Evolutionary conservation across 2,888 invertebrate genomes (phyloP).

Genomic region (Blera fallax): DNA sequence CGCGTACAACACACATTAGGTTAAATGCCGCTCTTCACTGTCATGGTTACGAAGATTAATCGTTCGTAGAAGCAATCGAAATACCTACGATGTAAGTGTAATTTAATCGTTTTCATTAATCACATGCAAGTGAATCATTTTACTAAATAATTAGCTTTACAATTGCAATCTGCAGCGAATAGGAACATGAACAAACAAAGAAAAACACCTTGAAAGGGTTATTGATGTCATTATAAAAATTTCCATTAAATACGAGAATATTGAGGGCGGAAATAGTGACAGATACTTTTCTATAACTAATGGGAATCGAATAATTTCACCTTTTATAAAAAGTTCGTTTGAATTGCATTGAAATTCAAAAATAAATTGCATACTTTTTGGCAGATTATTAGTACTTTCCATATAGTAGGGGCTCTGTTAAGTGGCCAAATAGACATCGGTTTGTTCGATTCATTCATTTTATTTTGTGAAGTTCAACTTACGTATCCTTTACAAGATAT

Average conservation of each 20-base stretch:
- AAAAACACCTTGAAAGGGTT: conserved; percentile 25
- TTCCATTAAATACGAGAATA: conserved; percentile 48
- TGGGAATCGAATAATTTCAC: neutral
- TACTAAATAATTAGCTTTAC: conserved; percentile 1
- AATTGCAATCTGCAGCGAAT: neutral
- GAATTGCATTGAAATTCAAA: neutral
- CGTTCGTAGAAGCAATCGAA: neutral
- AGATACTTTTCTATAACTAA: neutral
- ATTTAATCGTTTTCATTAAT: conserved; percentile 34
- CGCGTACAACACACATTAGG: neutral
- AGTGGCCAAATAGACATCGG: neutral
- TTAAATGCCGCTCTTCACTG: neutral
- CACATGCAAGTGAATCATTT: conserved; percentile 57
- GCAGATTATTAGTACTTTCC: neutral
- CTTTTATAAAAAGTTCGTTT: neutral
- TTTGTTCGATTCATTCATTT: neutral
- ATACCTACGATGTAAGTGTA: conserved; percentile 7
- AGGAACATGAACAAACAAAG: too few species aligned
- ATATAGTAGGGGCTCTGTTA: neutral
- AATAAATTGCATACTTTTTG: conserved; percentile 35
- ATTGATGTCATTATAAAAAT: conserved; percentile 51
- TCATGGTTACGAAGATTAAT: neutral
- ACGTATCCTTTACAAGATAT: too few species aligned
- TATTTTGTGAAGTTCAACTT: neutral
- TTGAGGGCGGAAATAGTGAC: conserved; percentile 31